These are phyloP conservation scores for Falco punctatus DNA, from an alignment of 2,113 vertebrate genomes.

Conservation along the genomic window DNA sequence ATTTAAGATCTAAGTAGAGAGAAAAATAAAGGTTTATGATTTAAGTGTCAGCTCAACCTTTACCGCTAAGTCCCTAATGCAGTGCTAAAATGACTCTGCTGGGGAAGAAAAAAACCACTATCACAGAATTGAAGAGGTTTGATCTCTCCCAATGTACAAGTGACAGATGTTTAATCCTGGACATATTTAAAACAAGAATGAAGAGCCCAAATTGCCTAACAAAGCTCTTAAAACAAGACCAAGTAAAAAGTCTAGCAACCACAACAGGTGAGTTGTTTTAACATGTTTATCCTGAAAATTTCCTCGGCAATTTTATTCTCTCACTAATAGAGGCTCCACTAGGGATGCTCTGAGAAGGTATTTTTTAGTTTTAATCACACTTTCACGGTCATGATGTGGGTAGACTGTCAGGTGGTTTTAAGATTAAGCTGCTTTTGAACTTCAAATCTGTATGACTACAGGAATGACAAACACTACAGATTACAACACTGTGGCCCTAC, in stretches of 20 bases:
- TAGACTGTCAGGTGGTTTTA: background rate
- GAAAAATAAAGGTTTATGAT: background rate
- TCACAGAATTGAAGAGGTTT: background rate
- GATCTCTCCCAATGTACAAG: background rate
- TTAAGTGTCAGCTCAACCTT: background rate
- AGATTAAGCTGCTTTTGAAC: conserved; percentile 11
- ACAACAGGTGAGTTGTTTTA: background rate
- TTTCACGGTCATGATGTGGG: background rate
- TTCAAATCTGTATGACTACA: background rate
- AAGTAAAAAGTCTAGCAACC: background rate
- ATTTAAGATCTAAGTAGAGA: background rate
- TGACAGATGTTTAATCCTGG: background rate
- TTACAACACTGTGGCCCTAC: background rate
- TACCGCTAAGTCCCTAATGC: background rate
- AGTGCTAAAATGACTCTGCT: background rate
- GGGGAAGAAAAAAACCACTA: background rate
- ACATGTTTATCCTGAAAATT: background rate
- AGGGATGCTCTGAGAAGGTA: background rate
- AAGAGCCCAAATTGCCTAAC: background rate
- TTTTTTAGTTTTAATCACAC: background rate
- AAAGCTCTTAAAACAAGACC: background rate
- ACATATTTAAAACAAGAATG: background rate
- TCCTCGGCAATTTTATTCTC: background rate
- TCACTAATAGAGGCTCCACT: background rate
- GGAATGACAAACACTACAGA: background rate